These are phyloP conservation scores for Eumaeus atala DNA, from an alignment of 1,140 invertebrate species.

Conservation along the genomic window DNA sequence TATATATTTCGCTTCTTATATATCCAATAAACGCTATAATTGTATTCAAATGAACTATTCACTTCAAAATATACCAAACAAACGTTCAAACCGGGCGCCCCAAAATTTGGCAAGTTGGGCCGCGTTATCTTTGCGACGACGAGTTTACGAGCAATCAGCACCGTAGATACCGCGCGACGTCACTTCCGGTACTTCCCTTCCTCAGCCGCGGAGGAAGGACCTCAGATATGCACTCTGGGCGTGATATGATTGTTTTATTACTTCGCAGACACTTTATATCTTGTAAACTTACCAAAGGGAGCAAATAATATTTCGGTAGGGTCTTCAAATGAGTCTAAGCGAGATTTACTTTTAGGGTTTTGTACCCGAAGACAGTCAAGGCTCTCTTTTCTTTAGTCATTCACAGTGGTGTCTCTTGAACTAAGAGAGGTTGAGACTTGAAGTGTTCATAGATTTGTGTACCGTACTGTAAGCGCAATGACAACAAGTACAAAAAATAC, in stretches of 20 bases:
- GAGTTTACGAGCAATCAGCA: constrained; percentile 49
- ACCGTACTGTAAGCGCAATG: no score
- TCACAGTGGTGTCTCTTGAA: no score
- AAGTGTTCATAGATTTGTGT: no score
- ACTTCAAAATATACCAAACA: constrained; percentile 4
- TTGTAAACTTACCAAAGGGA: no score
- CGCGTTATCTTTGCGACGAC: constrained; percentile 30
- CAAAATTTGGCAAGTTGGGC: constrained; percentile 10
- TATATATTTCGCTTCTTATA: no score
- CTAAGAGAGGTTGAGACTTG: no score
- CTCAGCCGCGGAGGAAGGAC: constrained; percentile 20
- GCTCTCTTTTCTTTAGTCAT: no score
- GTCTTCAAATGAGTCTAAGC: no score
- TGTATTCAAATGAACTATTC: not conserved
- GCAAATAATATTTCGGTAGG: no score
- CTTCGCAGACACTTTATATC: not conserved
- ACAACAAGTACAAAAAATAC: no score
- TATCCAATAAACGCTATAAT: not conserved
- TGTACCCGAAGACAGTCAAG: no score
- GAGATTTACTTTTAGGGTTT: no score
- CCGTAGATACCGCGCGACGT: constrained; percentile 40
- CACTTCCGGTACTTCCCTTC: constrained; percentile 33
- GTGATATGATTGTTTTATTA: constrained; percentile 18
- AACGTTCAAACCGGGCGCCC: constrained; percentile 4
- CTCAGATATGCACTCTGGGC: constrained; percentile 22